Evolutionary conservation across 2,113 vertebrate species (phyloP), one percentile per base, ranked within the genome.

Genomic region (Phoxinus phoxinus): DNA sequence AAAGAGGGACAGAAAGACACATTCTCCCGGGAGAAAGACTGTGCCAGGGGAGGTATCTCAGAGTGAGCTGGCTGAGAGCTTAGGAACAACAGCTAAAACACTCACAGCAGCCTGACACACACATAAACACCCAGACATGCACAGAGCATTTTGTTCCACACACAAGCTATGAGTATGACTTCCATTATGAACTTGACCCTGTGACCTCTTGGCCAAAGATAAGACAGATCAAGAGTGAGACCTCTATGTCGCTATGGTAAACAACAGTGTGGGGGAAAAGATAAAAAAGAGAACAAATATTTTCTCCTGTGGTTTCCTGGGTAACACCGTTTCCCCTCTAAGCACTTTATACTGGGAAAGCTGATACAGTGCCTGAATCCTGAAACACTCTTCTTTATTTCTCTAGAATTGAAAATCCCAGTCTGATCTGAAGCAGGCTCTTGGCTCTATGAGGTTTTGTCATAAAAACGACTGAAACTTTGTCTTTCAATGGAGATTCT

Each of bases 221-320:
- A 44, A 63, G 17, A n/a, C 35, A 61, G 35, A 15, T 10, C 53
- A 59, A 61, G 23, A 25, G 23, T 41, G 32, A 81, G 75, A 79
- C 51, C 56, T 41, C 5, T 59, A 9, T 59, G 11, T n/a, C 35
- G 3, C 56, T 37, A 25, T 79, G 21, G 21, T 56, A 79, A 41
- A 41, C 5, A 41, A 41, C 5, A 12, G 51, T 27, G 72, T 15
- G 67, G 37, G 71, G 10, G 0, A 17, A 9, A 37, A 41, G n/a
- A 59, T 23, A 41, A 4, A n/a, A 12, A 4, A 23, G 2, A 17
- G 19, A 53, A 51, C 3, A 30, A 3, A 27, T 63, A 65, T 30
- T 69, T 71, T 71, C 65, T 65, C 65, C 44, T 71, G 81, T 71
- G 46, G 44, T 83, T 83, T 83, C 48, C 32, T 44, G 65, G 65